phyloP scores from a whole-genome alignment of 2,797 vertebrate genomes.

The Perdix hodgsoniae region DNA sequence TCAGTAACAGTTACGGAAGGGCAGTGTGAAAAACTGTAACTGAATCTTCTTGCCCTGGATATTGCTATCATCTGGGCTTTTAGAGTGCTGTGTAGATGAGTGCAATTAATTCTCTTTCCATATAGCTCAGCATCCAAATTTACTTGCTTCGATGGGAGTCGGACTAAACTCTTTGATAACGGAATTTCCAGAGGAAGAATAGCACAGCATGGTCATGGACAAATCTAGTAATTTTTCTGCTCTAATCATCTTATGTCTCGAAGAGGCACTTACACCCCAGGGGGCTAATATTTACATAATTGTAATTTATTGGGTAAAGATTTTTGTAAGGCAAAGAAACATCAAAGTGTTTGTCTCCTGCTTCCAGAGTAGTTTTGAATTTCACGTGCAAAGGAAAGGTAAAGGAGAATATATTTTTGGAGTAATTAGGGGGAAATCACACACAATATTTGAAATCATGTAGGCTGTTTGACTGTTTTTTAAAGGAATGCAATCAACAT shows the following conservation, averaged over 20 bases:
- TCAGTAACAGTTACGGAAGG: not conserved
- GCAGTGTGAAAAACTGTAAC: not conserved
- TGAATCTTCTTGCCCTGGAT: not conserved
- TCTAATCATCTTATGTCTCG: conserved; percentile 68
- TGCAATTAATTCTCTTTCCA: conserved; percentile 31
- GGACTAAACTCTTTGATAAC: conserved; percentile 66
- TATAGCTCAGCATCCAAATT: conserved; percentile 32
- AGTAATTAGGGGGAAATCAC: conserved; percentile 22
- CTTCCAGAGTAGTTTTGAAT: conserved; percentile 44
- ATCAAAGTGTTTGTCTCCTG: conserved; percentile 73
- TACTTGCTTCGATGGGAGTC: conserved; percentile 44
- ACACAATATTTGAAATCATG: not conserved
- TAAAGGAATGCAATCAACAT: conserved; percentile 10
- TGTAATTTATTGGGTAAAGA: conserved; percentile 73
- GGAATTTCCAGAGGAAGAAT: conserved; percentile 61
- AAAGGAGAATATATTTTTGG: conserved; percentile 23
- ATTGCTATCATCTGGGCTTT: not conserved
- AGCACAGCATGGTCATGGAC: conserved; percentile 44
- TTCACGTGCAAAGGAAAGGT: conserved; percentile 17
- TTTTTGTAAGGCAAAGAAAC: conserved; percentile 38
- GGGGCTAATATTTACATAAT: conserved; percentile 74
- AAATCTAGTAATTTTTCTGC: conserved; percentile 73
- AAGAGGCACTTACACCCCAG: conserved; percentile 44
- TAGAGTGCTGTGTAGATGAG: not conserved
- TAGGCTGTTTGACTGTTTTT: conserved; percentile 10